These are phyloP conservation scores for Hanleya hanleyi DNA, from an alignment of 2,888 invertebrate genomes.

Conservation along the genomic window DNA sequence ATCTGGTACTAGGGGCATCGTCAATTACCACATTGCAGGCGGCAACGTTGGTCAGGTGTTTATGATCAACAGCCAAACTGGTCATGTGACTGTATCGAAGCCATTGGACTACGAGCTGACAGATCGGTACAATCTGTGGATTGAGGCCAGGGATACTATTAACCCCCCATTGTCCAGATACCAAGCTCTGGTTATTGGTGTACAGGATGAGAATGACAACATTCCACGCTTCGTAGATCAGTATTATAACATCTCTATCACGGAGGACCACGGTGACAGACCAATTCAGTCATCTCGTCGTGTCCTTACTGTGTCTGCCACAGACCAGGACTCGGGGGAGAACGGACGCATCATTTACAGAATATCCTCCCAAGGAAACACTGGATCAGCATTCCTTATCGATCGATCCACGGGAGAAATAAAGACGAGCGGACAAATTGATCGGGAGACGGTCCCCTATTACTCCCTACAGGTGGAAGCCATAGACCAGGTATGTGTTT, in stretches of 20 bases:
- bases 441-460: conserved; percentile 91
- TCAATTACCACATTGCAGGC: conserved; percentile 88
- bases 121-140: conserved; percentile 53
- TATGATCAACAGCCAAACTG: conserved; percentile 45
- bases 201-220: conserved; percentile 95
- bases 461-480: conserved; percentile 91
- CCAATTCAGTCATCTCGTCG: conserved; percentile 34
- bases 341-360: conserved; percentile 70
- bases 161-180: conserved; percentile 47
- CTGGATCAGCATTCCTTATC: conserved; percentile 88
- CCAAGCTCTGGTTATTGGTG: conserved; percentile 82
- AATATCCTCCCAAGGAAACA: conserved; percentile 89
- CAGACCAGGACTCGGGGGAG: conserved; percentile 78
- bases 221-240: conserved; percentile 84
- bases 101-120: conserved; percentile 60
- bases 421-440: conserved; percentile 84
- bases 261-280: conserved; percentile 83
- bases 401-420: conserved; percentile 90
- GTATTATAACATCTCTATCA: conserved; percentile 88
- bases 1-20: conserved; percentile 74
- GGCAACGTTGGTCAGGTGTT: conserved; percentile 87
- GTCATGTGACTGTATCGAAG: conserved; percentile 47
- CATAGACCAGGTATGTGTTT: conserved; percentile 81
- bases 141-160: conserved; percentile 76
- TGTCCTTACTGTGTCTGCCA: conserved; percentile 90